phyloP scores from a whole-genome alignment of 2,113 vertebrate genomes.

The Triplophysa siluroides region DNA sequence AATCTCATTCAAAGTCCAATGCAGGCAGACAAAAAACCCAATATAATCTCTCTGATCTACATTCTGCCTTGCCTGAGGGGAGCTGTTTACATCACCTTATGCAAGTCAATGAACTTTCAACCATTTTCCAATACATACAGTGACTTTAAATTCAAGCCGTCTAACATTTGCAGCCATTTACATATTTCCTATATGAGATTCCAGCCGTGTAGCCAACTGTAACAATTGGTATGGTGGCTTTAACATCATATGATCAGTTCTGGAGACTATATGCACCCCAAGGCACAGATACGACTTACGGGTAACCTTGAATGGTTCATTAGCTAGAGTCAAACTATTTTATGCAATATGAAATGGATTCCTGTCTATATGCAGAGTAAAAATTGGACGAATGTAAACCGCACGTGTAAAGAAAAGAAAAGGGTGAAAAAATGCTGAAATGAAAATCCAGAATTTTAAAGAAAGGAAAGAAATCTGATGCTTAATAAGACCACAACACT shows the following conservation, averaged over 20 bases:
- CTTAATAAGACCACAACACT: not conserved
- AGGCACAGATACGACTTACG: constrained; percentile 13
- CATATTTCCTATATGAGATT: not conserved
- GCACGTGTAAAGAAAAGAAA: not conserved
- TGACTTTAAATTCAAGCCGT: not conserved
- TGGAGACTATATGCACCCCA: not conserved
- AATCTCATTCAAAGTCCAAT: constrained; percentile 32
- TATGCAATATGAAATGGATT: constrained; percentile 5
- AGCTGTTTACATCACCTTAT: constrained; percentile 26
- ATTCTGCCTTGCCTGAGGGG: constrained; percentile 4
- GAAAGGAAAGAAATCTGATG: not conserved
- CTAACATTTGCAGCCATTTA: not conserved
- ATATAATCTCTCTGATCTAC: not conserved
- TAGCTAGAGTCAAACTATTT: not conserved
- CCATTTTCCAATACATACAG: not conserved
- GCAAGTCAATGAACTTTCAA: not conserved
- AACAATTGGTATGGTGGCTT: not conserved
- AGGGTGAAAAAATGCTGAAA: not conserved
- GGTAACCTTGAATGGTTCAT: constrained; percentile 42
- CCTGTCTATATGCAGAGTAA: not conserved
- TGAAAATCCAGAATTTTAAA: not conserved
- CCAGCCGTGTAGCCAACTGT: not conserved
- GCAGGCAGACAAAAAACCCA: constrained; percentile 8
- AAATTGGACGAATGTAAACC: constrained; percentile 7
- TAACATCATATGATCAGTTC: not conserved